Conservation (phyloP, 1,140 invertebrate species). For the Sesamia nonagrioides region DNA sequence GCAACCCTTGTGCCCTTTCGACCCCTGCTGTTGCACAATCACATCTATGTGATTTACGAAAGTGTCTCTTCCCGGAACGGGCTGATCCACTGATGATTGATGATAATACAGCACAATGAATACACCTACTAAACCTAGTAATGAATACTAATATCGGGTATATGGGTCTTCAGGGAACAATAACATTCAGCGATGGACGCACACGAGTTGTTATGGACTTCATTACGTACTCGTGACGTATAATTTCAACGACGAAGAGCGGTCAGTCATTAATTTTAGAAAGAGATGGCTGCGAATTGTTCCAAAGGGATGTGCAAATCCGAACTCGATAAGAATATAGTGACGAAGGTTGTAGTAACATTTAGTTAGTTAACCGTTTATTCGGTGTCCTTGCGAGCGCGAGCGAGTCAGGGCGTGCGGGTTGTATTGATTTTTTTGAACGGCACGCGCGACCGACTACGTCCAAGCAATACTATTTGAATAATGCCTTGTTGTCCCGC, state of each 20-base stretch:
- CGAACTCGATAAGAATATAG: constrained; percentile 19
- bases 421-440: constrained; percentile 79
- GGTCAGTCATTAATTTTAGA: not conserved
- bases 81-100: not conserved
- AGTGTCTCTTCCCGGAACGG: not conserved
- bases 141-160: constrained; percentile 2
- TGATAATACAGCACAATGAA: not conserved
- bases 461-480: constrained; percentile 65
- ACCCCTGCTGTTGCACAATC: not conserved
- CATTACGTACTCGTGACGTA: constrained; percentile 1
- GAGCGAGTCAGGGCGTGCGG: constrained; percentile 63
- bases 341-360: constrained; percentile 58
- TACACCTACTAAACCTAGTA: not conserved
- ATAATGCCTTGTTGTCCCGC: constrained; percentile 60
- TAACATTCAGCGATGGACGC: not conserved
- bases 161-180: not conserved
- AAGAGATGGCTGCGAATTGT: not conserved
- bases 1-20: not conserved
- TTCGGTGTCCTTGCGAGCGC: constrained; percentile 67
- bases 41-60: not conserved
- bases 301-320: not conserved
- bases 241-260: not conserved
- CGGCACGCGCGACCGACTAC: constrained; percentile 62
- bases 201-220: not conserved
- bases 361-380: constrained; percentile 59